Evolutionary conservation across 1,140 invertebrate genomes (phyloP), one percentile per base, ranked within the genome.

Genomic region (Calosoma granatense): DNA sequence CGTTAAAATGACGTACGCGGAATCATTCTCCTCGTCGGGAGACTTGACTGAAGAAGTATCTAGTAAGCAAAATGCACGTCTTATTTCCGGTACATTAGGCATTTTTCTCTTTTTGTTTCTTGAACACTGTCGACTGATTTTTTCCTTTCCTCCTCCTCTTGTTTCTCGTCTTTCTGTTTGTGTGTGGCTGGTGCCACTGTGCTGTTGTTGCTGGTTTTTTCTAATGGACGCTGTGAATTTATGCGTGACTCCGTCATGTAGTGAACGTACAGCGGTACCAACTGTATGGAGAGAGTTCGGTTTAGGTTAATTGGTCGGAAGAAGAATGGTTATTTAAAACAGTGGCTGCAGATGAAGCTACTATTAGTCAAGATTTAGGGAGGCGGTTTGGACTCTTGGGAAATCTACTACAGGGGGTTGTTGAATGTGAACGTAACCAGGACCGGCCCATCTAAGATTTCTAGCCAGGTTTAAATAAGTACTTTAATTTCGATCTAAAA

Each of bases 311-410:
- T 59, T 59, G 55, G 47, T 52, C 26, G 58, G 58, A 59, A 59
- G 54, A 59, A 56, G 22, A 47, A 59, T 59, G 43, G 57, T 59
- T 59, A 59, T 59, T 59, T 59, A 59, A 59, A 59, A 59, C 54
- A 59, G 54, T 39, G 58, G 47, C 55, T 59, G 55, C 58, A 59
- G 58, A 59, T 59, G 58, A 59, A 59, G 55, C 58, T 26, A 51
- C 58, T 59, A 59, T 59, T 59, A 59, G 58, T 59, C 55, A 56
- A 56, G 55, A 59, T 59, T 59, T 56, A 59, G 51, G 58, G 51
- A 26, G 54, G 47, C 22, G 23, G 9, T 47, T 11, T 17, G 26
- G 21, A 54, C 57, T 58, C 57, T 21, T 20, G 57, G 57, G 57
- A 59, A 59, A 59, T 59, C 57, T 55, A 30, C 39, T 12, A 47